Percentiles rank a stretch among this genome's conserved stretches.
Evolutionary conservation across 2,113 vertebrate species (phyloP).

Genomic region (Cavia porcellus): DNA sequence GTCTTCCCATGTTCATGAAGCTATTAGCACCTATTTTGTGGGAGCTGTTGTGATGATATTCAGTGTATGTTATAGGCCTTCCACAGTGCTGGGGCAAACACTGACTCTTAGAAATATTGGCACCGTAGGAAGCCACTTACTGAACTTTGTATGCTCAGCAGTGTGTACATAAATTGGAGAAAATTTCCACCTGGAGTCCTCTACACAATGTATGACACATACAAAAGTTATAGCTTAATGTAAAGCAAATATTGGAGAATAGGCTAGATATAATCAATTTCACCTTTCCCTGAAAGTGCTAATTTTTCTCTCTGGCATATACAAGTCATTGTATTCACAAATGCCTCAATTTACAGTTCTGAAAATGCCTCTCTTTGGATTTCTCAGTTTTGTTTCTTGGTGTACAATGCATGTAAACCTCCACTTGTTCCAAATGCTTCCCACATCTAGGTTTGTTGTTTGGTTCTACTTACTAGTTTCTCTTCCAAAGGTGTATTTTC

Average conservation of each 20-base stretch:
- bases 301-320: background rate
- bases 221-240: background rate
- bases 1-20: background rate
- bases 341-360: background rate
- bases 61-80: background rate
- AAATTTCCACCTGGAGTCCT: background rate
- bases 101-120: background rate
- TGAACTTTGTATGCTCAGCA: background rate
- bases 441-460: background rate
- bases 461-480: slow-evolving; percentile 1
- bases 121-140: slow-evolving; percentile 35
- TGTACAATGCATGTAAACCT: background rate
- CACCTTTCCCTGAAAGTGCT: background rate
- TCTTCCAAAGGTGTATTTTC: background rate
- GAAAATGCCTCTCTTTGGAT: background rate
- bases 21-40: background rate
- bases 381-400: background rate
- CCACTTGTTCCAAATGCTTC: background rate
- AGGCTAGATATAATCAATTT: background rate
- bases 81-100: background rate
- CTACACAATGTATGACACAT: background rate
- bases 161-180: background rate
- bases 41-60: background rate
- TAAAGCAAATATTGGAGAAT: background rate
- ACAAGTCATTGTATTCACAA: background rate